Evolutionary conservation across 2,113 vertebrate species (phyloP).

Genomic region (Papio anubis): DNA sequence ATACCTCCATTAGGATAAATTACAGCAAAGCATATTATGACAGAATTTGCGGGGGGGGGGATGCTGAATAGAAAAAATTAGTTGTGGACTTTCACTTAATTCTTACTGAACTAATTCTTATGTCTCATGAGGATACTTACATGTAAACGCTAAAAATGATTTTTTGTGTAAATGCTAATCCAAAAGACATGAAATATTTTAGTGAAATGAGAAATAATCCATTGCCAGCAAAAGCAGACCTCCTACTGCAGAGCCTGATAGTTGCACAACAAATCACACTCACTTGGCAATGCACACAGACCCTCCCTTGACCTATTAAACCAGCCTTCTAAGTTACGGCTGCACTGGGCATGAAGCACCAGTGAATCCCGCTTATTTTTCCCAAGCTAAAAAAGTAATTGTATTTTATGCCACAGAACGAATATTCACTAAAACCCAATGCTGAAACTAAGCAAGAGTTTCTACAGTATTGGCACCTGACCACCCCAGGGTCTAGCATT

Average conservation of each 20-base stretch:
- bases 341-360: neutral
- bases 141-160: neutral
- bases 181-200: neutral
- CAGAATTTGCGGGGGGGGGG: neutral
- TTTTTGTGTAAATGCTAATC: neutral
- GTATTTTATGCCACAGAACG: neutral
- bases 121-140: neutral
- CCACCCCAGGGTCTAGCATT: fast-evolving
- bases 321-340: neutral
- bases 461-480: fast-evolving
- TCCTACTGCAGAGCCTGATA: neutral
- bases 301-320: neutral
- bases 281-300: neutral
- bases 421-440: neutral
- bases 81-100: neutral
- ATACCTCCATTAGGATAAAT: neutral
- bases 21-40: too few relatives aligned
- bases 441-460: neutral
- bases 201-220: neutral
- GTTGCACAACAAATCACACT: neutral
- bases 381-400: neutral
- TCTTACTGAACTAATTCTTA: neutral
- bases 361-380: neutral
- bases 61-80: fast-evolving
- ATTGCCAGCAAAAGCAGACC: neutral